Percentiles rank a stretch among this genome's conserved stretches.
phyloP scores from a whole-genome alignment of 2,113 vertebrate genomes.

The Ranitomeya variabilis region DNA sequence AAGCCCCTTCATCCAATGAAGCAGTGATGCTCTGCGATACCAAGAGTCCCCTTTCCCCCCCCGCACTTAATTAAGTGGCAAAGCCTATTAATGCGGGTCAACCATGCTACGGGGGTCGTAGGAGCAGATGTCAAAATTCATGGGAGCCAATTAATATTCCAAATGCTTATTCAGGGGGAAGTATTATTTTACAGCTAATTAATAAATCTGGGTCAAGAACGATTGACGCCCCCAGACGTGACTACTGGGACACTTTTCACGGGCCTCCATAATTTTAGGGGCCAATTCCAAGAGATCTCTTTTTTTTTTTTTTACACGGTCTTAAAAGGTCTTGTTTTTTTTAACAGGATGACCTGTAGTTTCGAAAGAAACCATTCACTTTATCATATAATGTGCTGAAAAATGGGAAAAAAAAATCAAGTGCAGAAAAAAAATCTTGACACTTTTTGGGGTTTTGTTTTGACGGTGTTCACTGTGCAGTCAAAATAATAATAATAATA shows the following conservation, averaged over 20 bases:
- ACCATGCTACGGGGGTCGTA: neutral
- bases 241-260: neutral
- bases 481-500: no score
- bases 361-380: no score
- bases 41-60: neutral
- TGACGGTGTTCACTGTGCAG: no score
- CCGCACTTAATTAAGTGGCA: neutral
- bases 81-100: neutral
- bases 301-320: no score
- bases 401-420: no score
- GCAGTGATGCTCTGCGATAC: neutral
- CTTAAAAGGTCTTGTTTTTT: no score
- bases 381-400: no score
- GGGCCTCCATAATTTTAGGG: neutral
- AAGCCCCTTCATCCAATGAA: neutral
- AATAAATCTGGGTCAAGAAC: constrained; percentile 25
- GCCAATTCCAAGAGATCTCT: no score
- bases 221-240: neutral
- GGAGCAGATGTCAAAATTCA: constrained; percentile 36
- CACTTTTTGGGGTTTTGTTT: no score
- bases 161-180: constrained; percentile 27
- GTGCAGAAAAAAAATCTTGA: no score
- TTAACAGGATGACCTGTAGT: no score
- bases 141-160: constrained; percentile 1
- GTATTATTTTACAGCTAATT: constrained; percentile 35